Evolutionary conservation across 2,797 vertebrate genomes (phyloP), one percentile per base, ranked within the genome.

Genomic region (Myotis vivesi): DNA sequence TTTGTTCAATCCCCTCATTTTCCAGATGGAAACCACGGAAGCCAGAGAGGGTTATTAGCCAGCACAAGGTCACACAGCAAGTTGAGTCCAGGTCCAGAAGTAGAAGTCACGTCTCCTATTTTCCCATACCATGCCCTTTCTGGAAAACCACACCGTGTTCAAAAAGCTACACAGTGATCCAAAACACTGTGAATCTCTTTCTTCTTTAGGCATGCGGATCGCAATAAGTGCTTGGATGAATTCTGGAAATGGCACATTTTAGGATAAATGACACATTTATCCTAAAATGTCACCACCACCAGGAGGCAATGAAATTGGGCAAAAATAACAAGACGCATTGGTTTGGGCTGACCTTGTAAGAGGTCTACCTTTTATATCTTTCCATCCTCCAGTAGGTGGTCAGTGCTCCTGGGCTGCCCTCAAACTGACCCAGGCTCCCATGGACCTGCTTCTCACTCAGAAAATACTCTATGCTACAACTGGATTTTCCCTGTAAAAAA

Each of bases 1-100:
- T 94, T 92, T 89, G 44, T 94, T 89, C 87, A 96, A 92, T 90
- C 30, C 16, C 28, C 16, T 96, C 77, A 86, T 92, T 92, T 93
- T 95, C 51, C 84, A 95, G 88, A 93, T 94, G 92, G 68, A 95
- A 95, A 79, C 51, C 79, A 49, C 20, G n/a, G 25, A 62, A 91
- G 36, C 15, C 44, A 82, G 59, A 79, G 76, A 94, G 53, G 20
- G 33, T 77, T 79, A 95, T 95, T 75, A 87, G 53, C 36, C 41
- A 92, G 49, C 44, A 83, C 91, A 85, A 89, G 87, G 94, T 95
- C 93, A 96, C n/a, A 75, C 8, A n/a, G 59, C n/a, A 72, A 36
- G 41, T 64, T 76, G 36, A 87, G 30, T 36, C 17, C 80, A 89
- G 77, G 38, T 28, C 22, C 38, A 73, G 62, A 77, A 66, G 33